phyloP scores from a whole-genome alignment of 2,113 vertebrate species.

The Scartelaos histophorus region DNA sequence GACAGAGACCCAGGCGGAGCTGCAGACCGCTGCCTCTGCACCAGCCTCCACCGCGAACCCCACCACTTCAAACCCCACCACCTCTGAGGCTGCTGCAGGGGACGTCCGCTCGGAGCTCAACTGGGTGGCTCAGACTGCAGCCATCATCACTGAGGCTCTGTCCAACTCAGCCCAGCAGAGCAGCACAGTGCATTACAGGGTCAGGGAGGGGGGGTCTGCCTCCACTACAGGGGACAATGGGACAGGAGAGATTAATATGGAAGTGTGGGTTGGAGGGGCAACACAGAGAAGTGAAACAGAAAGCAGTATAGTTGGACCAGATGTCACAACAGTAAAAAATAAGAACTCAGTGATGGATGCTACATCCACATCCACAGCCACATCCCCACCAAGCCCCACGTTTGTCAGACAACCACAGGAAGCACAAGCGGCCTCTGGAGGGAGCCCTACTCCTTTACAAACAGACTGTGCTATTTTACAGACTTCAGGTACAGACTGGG shows the following conservation, averaged over 20 bases:
- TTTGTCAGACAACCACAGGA: slow-evolving; percentile 23
- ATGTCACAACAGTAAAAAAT: slow-evolving; percentile 65
- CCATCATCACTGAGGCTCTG: slow-evolving; percentile 85
- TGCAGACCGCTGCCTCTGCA: slow-evolving; percentile 22
- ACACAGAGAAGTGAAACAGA: background rate
- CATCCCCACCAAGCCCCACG: slow-evolving; percentile 14
- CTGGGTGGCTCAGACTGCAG: slow-evolving; percentile 88
- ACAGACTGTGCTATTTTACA: slow-evolving; percentile 56
- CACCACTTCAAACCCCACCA: slow-evolving; percentile 18
- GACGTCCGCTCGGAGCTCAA: slow-evolving; percentile 75
- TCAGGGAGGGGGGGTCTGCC: slow-evolving; percentile 52
- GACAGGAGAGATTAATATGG: slow-evolving; percentile 29
- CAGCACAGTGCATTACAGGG: slow-evolving; percentile 61
- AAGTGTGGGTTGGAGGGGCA: slow-evolving; percentile 48
- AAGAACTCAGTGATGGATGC: slow-evolving; percentile 25
- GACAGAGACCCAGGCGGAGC: slow-evolving; percentile 25
- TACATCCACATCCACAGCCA: background rate
- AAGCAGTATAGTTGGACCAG: background rate
- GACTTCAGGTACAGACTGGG: slow-evolving; percentile 47
- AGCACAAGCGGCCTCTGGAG: slow-evolving; percentile 11
- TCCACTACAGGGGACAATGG: slow-evolving; percentile 2
- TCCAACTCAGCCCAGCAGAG: slow-evolving; percentile 74
- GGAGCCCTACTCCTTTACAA: slow-evolving; percentile 17
- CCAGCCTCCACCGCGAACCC: slow-evolving; percentile 35
- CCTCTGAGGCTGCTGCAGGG: background rate